Evolutionary conservation across 1,140 invertebrate species (phyloP), one percentile per base, ranked within the genome.

Genomic region (Drosophila equinoxialis): DNA sequence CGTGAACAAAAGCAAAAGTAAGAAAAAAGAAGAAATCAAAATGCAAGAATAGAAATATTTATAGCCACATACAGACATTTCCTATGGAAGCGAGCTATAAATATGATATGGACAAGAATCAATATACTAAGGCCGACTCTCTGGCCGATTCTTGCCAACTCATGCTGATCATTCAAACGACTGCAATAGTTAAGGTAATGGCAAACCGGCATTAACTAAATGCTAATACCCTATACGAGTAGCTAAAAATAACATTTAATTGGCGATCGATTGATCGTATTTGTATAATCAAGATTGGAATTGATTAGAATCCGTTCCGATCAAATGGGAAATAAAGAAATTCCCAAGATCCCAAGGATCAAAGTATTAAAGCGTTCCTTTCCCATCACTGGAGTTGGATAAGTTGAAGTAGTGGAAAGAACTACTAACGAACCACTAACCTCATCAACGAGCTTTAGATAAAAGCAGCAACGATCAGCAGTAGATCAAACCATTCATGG

Each of bases 41-140:
- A 4, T 13, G 37, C 10, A 11, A 30, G 11, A 13, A 39, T 3
- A 13, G 3, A 39, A 13, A 39, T 39, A 39, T 39, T 39, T 39
- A 39, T 39, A 67, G 35, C 54, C 54, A 35, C 35, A n/a, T 23
- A 26, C 39, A 65, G 61, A 20, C 54, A 64, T 77, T 83, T 84
- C 77, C 77, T 70, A 77, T 63, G 66, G 57, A 51, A 42, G 10
- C 66, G 55, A 60, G 48, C 68, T 81, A 85, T 81, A 77, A 71
- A 77, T 77, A 75, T 70, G 68, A 71, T 79, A 79, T 78, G 68
- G 69, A 62, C 14, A 66, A 60, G 65, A 67, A 68, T 71, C 61
- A 20, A 55, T 57, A 51, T 65, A 35, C 35, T 35, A 33, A 39
- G 54, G 54, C 48, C 68, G 72, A 72, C 64, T 77, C 74, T 77